These are phyloP conservation scores for Diplodus puntazzo DNA, from an alignment of 2,797 vertebrate genomes.

Conservation along the genomic window DNA sequence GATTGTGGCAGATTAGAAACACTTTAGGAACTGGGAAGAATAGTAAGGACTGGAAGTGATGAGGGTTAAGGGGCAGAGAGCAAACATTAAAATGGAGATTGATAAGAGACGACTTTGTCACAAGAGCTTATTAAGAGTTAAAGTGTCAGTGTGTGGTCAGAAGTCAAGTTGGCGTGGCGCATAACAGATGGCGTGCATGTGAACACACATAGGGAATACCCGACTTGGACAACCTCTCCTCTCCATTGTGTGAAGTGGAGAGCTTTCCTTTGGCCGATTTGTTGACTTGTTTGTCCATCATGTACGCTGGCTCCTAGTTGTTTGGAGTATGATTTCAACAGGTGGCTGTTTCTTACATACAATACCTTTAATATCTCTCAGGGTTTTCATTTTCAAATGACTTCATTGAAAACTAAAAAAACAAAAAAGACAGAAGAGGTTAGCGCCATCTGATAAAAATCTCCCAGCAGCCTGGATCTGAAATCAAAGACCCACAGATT, in stretches of 20 bases:
- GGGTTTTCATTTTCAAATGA: not conserved
- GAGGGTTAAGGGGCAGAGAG: not conserved
- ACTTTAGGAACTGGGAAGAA: not conserved
- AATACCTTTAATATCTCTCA: not conserved
- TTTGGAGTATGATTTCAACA: no score
- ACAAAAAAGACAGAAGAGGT: not conserved
- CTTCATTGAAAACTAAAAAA: no score
- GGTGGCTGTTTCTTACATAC: no score
- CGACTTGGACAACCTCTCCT: not conserved
- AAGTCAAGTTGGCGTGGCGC: slow-evolving; percentile 16
- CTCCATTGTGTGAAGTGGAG: not conserved
- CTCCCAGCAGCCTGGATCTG: not conserved
- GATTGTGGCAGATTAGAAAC: slow-evolving; percentile 1
- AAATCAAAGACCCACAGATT: not conserved
- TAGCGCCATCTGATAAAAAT: not conserved
- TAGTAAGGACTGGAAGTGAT: not conserved
- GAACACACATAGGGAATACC: not conserved
- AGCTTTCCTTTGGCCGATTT: not conserved
- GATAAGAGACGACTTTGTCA: not conserved
- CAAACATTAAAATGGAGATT: not conserved
- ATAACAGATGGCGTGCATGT: not conserved
- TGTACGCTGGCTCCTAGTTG: not conserved
- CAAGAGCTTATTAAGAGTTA: slow-evolving; percentile 1
- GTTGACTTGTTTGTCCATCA: slow-evolving; percentile 11
- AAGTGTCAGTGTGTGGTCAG: slow-evolving; percentile 23